Evolutionary conservation across 1,140 invertebrate genomes (phyloP).

Genomic region (Stegodyphus dumicola): DNA sequence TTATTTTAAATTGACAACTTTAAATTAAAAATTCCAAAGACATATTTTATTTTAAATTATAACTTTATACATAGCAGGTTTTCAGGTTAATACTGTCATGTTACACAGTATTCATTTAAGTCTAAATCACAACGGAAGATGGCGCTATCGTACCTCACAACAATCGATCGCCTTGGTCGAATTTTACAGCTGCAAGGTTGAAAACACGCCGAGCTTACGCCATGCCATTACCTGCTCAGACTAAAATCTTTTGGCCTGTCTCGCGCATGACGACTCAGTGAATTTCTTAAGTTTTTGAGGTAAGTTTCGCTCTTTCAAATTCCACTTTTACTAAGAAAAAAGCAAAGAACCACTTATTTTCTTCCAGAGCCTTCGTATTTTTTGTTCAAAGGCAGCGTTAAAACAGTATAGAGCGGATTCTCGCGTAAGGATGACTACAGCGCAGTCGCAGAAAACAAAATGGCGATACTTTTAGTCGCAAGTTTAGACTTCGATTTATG

Average conservation of each 20-base stretch:
- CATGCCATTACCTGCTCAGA: conserved; percentile 61
- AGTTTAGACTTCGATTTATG: no score
- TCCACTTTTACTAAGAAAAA: background rate
- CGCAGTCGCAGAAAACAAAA: conserved; percentile 61
- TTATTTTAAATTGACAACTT: no score
- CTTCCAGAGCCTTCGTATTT: background rate
- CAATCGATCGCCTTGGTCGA: conserved; percentile 58
- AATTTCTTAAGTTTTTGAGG: conserved; percentile 43
- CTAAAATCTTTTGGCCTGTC: conserved; percentile 57
- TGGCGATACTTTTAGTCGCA: conserved; percentile 17
- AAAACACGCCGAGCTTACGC: conserved; percentile 30
- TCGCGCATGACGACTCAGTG: conserved; percentile 59
- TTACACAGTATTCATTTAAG: background rate
- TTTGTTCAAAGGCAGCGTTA: conserved; percentile 11
- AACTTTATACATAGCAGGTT: no score
- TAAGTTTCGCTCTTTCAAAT: conserved; percentile 32
- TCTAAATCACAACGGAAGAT: conserved; percentile 22
- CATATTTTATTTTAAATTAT: no score
- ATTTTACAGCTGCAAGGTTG: conserved; percentile 53
- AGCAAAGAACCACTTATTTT: background rate
- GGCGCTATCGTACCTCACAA: conserved; percentile 17
- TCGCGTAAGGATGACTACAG: conserved; percentile 31
- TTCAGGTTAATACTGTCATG: no score
- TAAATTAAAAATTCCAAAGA: no score
- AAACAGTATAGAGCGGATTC: conserved; percentile 32